Percentiles rank a stretch among this genome's conserved stretches.
These are phyloP conservation scores for Stenodera caucasica DNA, from an alignment of 2,888 invertebrate species.

Conservation along the genomic window DNA sequence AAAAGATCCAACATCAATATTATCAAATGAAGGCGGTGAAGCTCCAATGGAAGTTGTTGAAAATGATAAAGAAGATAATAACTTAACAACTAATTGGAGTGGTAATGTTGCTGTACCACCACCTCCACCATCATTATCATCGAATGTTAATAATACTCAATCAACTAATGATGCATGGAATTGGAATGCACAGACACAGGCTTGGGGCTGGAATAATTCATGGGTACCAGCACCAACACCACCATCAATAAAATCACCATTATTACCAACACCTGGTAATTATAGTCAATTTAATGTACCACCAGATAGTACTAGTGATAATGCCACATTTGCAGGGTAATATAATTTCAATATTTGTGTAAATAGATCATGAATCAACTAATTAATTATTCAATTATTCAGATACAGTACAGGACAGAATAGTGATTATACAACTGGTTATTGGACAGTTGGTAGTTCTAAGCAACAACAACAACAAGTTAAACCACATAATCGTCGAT, in stretches of 20 bases:
- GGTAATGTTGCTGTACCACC: constrained; percentile 56
- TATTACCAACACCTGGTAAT: constrained; percentile 51
- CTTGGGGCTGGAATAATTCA: constrained; percentile 51
- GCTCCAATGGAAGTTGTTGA: constrained; percentile 89
- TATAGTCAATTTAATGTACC: constrained; percentile 44
- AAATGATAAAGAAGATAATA: constrained; percentile 72
- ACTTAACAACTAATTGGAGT: too few relatives aligned
- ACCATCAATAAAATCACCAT: constrained; percentile 42
- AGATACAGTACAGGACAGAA: constrained; percentile 33
- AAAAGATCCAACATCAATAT: constrained; percentile 8
- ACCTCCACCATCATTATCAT: constrained; percentile 30
- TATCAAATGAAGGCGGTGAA: constrained; percentile 75
- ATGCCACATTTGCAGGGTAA: constrained; percentile 40
- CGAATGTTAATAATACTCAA: not conserved
- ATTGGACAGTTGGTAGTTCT: constrained; percentile 48
- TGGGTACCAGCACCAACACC: constrained; percentile 52
- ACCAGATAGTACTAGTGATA: constrained; percentile 42
- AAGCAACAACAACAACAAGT: constrained; percentile 40
- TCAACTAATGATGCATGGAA: constrained; percentile 41
- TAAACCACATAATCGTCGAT: constrained; percentile 54
- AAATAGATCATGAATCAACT: not conserved
- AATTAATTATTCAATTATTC: constrained; percentile 13
- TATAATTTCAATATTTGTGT: not conserved
- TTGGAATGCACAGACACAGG: constrained; percentile 56
- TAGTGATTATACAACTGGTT: constrained; percentile 33